A percentile compares a stretch with the other conserved stretches of the same genome.
These are phyloP conservation scores for Mareca penelope DNA, from an alignment of 2,797 vertebrate genomes.

Conservation along the genomic window DNA sequence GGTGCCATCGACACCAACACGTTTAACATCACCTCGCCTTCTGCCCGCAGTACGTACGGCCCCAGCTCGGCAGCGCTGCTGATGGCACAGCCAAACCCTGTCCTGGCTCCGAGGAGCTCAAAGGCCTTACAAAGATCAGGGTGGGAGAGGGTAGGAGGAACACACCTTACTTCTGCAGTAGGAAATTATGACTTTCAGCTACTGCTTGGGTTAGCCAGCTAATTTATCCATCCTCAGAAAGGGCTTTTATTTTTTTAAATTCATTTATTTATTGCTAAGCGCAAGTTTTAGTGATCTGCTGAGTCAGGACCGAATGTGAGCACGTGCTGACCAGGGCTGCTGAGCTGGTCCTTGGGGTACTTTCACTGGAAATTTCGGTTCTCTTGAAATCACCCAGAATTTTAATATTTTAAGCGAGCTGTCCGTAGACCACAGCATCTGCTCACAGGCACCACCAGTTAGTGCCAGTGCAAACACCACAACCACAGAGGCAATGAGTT, in stretches of 20 bases:
- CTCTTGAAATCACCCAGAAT: neutral
- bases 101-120: neutral
- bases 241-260: too few species aligned
- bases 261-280: neutral
- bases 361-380: neutral
- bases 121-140: neutral
- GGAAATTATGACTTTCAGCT: fast-evolving
- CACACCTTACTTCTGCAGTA: neutral
- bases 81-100: fast-evolving
- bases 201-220: neutral
- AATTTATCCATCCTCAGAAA: neutral
- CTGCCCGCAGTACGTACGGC: neutral
- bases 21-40: neutral
- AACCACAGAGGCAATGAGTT: neutral
- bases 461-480: neutral
- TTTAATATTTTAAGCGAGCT: neutral
- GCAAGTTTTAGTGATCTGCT: neutral
- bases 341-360: neutral
- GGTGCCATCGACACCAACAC: neutral
- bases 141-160: neutral
- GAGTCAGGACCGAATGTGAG: neutral
- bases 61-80: fast-evolving
- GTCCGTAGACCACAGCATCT: fast-evolving
- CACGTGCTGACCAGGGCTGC: neutral
- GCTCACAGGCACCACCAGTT: neutral